Base-by-base conservation (phyloP, 2,797 vertebrate genomes). In the Poecilia velifera region DNA sequence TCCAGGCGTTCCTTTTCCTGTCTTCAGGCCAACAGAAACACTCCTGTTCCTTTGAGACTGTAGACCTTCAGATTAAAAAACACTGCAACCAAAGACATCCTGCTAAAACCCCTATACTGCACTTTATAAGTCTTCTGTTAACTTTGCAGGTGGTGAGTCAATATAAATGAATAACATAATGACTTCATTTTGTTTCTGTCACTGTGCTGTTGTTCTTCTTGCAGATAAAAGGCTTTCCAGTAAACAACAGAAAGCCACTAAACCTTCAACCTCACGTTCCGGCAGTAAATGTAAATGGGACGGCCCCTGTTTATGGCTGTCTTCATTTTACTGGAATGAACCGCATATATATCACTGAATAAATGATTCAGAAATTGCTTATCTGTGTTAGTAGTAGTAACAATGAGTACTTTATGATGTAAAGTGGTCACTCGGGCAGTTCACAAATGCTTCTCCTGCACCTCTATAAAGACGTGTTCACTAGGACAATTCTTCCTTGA, bases 1-100 rank as follows among this genome's bases (percentile, higher is more conserved):
- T 18, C 78, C 73, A 78, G 43, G 49, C 28, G 4, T 76, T 87
- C 47, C 82, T 9, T 84, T 88, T 88, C 79, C 87, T 87, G 73
- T 34, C 41, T 64, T 36, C 36, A 22, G 76, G 87, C 84, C 83
- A 88, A 90, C 72, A 28, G 77, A 80, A 80, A 84, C 72, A 79
- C 6, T 13, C 39, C 14, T 73, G 31, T 79, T 82, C 76, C 71
- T 83, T n/a, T 76, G 57, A 43, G 18, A 55, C 49, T 10, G 51
- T 9, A n/a, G 20, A 20, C 36, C 45, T 73, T 66, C 80, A 78
- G 77, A 86, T 81, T 77, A 82, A 74, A 74, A 55, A 74, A 9
- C 36, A 28, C 41, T 20, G 41, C 25, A 25, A 45, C 68, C 41
- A 43, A 76, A 41, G 84, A 85, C 83, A 84, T 51, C 53, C 76